Evolutionary conservation across 2,888 invertebrate genomes (phyloP).

Genomic region (Ophonus ardosiacus): DNA sequence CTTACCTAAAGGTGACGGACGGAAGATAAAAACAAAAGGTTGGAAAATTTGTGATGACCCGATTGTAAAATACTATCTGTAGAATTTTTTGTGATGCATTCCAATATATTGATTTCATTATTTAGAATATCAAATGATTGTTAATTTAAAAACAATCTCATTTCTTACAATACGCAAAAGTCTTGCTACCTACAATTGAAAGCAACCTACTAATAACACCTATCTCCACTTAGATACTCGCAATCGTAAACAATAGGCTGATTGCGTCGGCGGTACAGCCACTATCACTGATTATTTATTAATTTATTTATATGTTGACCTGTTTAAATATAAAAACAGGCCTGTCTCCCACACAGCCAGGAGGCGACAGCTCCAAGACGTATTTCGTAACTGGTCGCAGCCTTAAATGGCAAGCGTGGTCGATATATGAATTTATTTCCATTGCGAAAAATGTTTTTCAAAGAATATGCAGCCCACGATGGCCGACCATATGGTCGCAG

Average conservation of each 20-base stretch:
- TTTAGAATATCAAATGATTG: too few species aligned
- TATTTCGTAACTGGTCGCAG: conserved; percentile 53
- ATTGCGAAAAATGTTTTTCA: conserved; percentile 64
- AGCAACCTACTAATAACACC: conserved; percentile 12
- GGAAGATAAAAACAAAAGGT: too few species aligned
- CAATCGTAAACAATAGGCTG: conserved; percentile 1
- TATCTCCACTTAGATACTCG: conserved; percentile 3
- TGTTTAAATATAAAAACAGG: conserved; percentile 60
- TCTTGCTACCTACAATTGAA: not conserved
- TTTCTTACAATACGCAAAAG: not conserved
- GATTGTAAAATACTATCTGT: too few species aligned
- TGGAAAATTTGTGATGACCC: too few species aligned
- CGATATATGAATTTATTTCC: conserved; percentile 64
- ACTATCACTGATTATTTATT: conserved; percentile 59
- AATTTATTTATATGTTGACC: conserved; percentile 63
- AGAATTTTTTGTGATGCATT: too few species aligned
- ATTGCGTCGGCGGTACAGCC: conserved; percentile 30
- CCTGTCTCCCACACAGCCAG: conserved; percentile 49
- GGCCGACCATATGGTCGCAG: conserved; percentile 57
- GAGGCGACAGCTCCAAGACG: conserved; percentile 41
- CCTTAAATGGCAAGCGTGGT: conserved; percentile 60
- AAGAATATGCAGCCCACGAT: conserved; percentile 52
- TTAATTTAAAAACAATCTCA: too few species aligned
- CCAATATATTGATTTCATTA: too few species aligned
- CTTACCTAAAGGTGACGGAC: too few species aligned